phyloP scores from a whole-genome alignment of 2,888 invertebrate species.

The Meganola albula region DNA sequence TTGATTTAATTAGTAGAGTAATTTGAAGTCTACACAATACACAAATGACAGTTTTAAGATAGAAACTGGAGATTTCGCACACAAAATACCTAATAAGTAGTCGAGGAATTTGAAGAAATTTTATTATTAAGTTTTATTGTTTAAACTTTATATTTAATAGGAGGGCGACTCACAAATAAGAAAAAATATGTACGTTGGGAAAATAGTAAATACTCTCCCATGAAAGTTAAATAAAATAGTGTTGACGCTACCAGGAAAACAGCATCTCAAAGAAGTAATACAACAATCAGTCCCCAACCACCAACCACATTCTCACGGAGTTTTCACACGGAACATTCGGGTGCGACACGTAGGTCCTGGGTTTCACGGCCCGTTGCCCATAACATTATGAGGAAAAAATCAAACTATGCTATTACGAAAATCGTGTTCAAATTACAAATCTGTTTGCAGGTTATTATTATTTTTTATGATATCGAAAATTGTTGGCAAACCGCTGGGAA shows the following conservation, averaged over 20 bases:
- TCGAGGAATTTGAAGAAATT: no score
- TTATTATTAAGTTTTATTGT: no score
- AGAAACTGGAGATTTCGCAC: no score
- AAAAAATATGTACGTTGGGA: no score
- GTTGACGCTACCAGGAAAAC: conserved; percentile 3
- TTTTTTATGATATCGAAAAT: conserved; percentile 32
- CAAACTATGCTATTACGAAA: conserved; percentile 27
- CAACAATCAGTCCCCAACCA: conserved; percentile 42
- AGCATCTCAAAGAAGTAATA: conserved; percentile 16
- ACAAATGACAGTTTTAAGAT: no score
- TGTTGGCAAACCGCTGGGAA: conserved; percentile 34
- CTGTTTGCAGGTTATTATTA: conserved; percentile 28
- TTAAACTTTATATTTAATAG: no score
- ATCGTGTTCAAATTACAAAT: conserved; percentile 31
- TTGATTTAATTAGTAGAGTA: no score
- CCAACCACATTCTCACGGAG: conserved; percentile 64
- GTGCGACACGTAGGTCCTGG: conserved; percentile 55
- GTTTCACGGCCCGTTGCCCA: conserved; percentile 66
- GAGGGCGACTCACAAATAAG: no score
- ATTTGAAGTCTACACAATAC: no score
- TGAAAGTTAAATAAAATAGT: no score
- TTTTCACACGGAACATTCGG: conserved; percentile 58
- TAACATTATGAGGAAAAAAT: conserved; percentile 31
- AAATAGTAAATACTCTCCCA: no score
- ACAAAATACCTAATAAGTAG: no score